Conservation (phyloP, 1,140 invertebrate genomes). For the Camponotus pennsylvanicus region DNA sequence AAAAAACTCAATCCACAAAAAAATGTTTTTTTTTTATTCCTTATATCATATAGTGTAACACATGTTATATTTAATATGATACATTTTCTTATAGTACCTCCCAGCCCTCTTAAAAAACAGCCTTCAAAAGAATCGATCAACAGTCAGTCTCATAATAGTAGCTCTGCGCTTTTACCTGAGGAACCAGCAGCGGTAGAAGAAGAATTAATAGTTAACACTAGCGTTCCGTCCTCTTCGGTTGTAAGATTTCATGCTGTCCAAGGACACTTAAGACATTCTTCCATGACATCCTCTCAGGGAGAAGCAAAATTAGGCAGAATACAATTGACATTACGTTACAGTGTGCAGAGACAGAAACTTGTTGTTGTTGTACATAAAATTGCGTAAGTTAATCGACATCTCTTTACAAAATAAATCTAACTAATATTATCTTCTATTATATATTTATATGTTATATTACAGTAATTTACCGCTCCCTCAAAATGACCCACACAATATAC, state of each 20-base stretch:
- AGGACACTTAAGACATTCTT: conserved; percentile 80
- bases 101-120: conserved; percentile 82
- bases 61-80: neutral
- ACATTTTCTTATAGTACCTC: conserved; percentile 74
- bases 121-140: conserved; percentile 82
- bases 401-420: neutral
- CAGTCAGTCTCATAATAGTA: conserved; percentile 81
- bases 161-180: conserved; percentile 67
- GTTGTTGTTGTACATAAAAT: conserved; percentile 95
- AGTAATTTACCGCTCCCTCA: conserved; percentile 92
- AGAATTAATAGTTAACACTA: conserved; percentile 68
- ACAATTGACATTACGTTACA: conserved; percentile 95
- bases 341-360: conserved; percentile 92
- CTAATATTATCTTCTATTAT: neutral
- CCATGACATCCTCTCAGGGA: conserved; percentile 87
- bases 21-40: neutral
- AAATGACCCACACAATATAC: conserved; percentile 95
- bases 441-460: conserved; percentile 73
- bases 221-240: conserved; percentile 65
- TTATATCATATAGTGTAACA: neutral
- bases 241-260: conserved; percentile 79
- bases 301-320: conserved; percentile 92
- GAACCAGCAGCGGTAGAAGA: conserved; percentile 78
- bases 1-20: neutral
- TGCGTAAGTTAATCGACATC: conserved; percentile 89